These are phyloP conservation scores for Thysanoteuthis rhombus DNA, from an alignment of 2,888 invertebrate genomes.

Conservation along the genomic window DNA sequence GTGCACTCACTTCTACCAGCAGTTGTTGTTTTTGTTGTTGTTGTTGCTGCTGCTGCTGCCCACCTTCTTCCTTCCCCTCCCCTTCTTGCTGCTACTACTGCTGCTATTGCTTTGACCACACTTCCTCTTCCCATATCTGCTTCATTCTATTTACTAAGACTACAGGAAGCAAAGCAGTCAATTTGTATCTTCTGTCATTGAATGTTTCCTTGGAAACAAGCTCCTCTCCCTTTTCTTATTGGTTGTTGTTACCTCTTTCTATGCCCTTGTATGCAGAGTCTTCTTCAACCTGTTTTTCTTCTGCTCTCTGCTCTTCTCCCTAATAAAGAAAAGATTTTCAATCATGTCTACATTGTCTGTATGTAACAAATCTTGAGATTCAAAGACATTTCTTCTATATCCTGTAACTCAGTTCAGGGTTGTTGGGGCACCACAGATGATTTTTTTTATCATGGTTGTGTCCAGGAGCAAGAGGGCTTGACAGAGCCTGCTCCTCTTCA, in stretches of 20 bases:
- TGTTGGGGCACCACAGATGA: too few relatives aligned
- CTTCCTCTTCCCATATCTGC: neutral
- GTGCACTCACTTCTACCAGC: conserved; percentile 16
- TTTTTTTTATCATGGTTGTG: too few relatives aligned
- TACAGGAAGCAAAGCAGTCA: neutral
- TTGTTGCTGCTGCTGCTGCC: neutral
- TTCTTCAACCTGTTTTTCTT: neutral
- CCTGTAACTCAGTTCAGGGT: too few relatives aligned
- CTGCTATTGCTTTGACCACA: neutral
- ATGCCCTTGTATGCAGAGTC: neutral
- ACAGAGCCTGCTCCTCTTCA: too few relatives aligned
- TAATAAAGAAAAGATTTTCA: too few relatives aligned
- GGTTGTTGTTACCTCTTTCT: neutral
- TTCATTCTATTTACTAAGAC: neutral
- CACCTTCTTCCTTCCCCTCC: neutral
- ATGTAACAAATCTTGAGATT: too few relatives aligned
- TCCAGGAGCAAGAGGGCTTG: too few relatives aligned
- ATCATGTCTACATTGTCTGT: too few relatives aligned
- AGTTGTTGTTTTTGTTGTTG: neutral
- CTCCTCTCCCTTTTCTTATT: neutral
- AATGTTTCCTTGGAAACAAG: neutral
- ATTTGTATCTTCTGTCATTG: neutral
- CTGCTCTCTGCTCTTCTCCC: neutral
- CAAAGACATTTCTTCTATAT: too few relatives aligned
- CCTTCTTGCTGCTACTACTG: neutral